phyloP scores from a whole-genome alignment of 2,113 vertebrate species.

The Tragulus kanchil region DNA sequence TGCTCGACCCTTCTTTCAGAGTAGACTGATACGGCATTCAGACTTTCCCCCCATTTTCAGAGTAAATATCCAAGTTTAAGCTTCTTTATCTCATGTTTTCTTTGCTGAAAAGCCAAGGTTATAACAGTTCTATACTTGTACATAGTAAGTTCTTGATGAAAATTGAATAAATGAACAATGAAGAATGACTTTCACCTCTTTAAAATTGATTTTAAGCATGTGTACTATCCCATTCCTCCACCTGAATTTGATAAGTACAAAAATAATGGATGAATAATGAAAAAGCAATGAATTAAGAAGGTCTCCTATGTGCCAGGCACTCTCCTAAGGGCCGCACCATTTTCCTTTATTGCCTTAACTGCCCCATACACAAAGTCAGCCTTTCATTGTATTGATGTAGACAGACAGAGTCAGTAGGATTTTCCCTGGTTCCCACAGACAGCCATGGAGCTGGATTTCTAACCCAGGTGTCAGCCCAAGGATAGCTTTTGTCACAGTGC shows the following conservation, averaged over 20 bases:
- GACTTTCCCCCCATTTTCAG: neutral
- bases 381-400: neutral
- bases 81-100: neutral
- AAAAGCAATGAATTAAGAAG: neutral
- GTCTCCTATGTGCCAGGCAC: neutral
- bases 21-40: neutral
- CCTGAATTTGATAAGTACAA: neutral
- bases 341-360: neutral
- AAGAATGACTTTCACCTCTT: neutral
- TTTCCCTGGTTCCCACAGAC: neutral
- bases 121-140: neutral
- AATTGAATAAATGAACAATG: neutral
- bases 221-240: neutral
- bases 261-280: neutral
- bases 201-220: constrained; percentile 12
- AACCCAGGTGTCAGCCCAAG: neutral
- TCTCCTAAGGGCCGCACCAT: neutral
- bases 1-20: neutral
- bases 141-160: neutral
- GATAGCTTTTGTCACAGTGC: neutral
- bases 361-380: neutral
- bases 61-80: neutral
- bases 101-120: neutral
- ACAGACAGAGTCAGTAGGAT: neutral
- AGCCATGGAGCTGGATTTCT: neutral